Evolutionary conservation across 2,888 invertebrate species (phyloP).

Genomic region (Epistrophe eligans): DNA sequence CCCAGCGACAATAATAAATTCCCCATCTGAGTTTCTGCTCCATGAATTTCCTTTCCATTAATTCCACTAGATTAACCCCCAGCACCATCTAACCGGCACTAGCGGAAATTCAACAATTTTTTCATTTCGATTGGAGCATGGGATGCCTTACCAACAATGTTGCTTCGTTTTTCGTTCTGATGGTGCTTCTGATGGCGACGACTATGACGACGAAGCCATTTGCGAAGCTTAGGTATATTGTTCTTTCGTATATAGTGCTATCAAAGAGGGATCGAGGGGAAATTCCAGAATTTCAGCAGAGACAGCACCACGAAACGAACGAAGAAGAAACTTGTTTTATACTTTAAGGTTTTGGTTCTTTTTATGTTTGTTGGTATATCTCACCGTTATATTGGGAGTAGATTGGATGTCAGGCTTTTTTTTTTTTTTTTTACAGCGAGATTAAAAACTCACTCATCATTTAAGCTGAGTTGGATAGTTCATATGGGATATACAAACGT

Average conservation of each 20-base stretch:
- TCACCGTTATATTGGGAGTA: conserved; percentile 14
- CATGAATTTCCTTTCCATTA: conserved; percentile 84
- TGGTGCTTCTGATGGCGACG: conserved; percentile 30
- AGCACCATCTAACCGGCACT: conserved; percentile 82
- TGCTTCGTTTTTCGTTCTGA: conserved; percentile 26
- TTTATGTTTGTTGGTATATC: conserved; percentile 16
- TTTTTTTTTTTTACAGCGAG: neutral
- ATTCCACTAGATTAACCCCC: conserved; percentile 84
- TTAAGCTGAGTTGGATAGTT: conserved; percentile 42
- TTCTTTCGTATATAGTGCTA: conserved; percentile 22
- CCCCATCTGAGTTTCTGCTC: conserved; percentile 81
- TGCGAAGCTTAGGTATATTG: conserved; percentile 36
- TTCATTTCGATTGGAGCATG: conserved; percentile 65
- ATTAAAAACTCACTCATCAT: conserved; percentile 63
- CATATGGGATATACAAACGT: conserved; percentile 1
- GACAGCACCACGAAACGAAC: conserved; percentile 22
- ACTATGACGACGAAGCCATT: conserved; percentile 53
- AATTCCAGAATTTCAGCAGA: conserved; percentile 21
- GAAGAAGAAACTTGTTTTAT: conserved; percentile 63
- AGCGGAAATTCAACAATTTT: conserved; percentile 77
- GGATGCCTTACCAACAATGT: conserved; percentile 38
- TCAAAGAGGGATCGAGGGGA: conserved; percentile 12
- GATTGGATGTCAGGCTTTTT: conserved; percentile 7
- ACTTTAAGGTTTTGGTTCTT: conserved; percentile 38
- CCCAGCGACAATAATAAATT: conserved; percentile 69